Base-by-base conservation (phyloP, 2,888 invertebrate species). In the Tethea ocularis region DNA sequence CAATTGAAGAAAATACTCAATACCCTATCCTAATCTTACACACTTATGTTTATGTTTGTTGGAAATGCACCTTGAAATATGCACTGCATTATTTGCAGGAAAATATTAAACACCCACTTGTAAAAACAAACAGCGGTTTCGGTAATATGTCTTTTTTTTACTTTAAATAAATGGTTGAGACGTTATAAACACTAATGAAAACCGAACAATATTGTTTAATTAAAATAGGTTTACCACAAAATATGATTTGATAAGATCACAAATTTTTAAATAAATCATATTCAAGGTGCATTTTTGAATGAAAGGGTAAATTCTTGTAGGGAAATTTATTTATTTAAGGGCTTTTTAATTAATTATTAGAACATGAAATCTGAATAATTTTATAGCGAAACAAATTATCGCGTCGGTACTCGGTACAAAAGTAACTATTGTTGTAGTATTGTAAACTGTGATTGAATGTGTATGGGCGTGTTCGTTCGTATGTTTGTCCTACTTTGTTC, bases 1-100 rank as follows among this genome's bases (percentile, higher is more conserved):
- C 86, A 94, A 66, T 70, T 89, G 63, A 91, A 89, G 86, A 91
- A 89, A 74, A 89, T 89, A 75, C 68, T 82, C 56, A 78, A 82
- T 23, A 79, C 80, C 52, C 75, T 83, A 68, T 80, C 83, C 69
- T 87, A 85, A 69, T 56, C 24, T 24, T 46, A 46, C 46, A 20
- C 46, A 20, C 8, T 46, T 46, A 20, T 46, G 10, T n/a, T n/a
- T 17, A 13, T 13, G 23, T 55, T 57, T 62, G 63, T 62, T 51
- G 58, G 36, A 62, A 66, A 64, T 61, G 58, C 52, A 41, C 29
- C 38, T 56, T 15, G 33, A 60, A 61, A 55, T 38, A 3, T 26
- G 26, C 3, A n/a, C n/a, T n/a, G n/a, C n/a, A n/a, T n/a, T n/a
- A n/a, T n/a, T n/a, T n/a, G n/a, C n/a, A n/a, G n/a, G n/a, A n/a